Evolutionary conservation across 2,113 vertebrate species (phyloP).

Genomic region (Sphyrna mokarran): DNA sequence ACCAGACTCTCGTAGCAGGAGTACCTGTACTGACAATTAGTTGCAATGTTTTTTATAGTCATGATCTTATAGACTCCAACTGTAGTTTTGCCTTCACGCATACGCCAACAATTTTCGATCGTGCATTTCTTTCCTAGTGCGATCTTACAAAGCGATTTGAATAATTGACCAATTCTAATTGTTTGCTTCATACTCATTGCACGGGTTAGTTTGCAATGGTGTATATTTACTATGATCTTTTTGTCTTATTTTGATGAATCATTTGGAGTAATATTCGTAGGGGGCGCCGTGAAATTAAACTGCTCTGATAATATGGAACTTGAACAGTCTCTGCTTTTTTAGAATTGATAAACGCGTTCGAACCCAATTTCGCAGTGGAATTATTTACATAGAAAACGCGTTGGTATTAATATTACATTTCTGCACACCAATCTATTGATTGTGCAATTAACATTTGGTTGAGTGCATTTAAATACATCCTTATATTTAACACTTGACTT

Average conservation of each 20-base stretch:
- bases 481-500: background rate
- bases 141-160: background rate
- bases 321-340: background rate
- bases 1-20: too few species aligned
- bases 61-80: background rate
- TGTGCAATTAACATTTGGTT: background rate
- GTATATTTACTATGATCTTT: background rate
- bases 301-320: background rate
- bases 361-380: background rate
- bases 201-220: background rate
- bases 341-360: background rate
- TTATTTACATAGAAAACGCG: background rate
- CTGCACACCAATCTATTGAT: background rate
- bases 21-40: background rate
- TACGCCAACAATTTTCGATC: background rate
- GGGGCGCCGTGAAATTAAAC: background rate
- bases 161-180: background rate
- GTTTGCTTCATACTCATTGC: background rate
- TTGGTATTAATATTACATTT: background rate
- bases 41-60: background rate
- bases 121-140: background rate
- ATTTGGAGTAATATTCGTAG: background rate
- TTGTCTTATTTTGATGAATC: background rate
- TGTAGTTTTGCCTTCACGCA: background rate
- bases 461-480: background rate